Percentiles rank a stretch among this genome's conserved stretches.
Evolutionary conservation across 2,888 invertebrate species (phyloP).

Genomic region (Bugulina stolonifera): DNA sequence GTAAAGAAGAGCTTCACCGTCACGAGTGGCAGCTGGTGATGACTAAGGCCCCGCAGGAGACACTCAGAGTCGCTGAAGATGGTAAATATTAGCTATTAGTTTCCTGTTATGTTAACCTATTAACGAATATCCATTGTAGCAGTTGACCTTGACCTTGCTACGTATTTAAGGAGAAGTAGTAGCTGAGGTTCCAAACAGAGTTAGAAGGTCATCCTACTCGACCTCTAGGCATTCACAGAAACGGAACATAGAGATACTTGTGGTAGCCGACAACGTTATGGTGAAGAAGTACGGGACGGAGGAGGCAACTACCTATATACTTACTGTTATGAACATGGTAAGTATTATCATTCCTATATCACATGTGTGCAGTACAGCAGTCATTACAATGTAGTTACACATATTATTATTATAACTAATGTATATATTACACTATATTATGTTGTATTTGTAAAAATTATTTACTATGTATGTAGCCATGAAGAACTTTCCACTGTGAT

Average conservation of each 20-base stretch:
- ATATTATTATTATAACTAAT: too few relatives aligned
- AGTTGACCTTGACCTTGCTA: too few relatives aligned
- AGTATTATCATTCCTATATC: too few relatives aligned
- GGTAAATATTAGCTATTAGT: neutral
- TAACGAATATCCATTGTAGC: too few relatives aligned
- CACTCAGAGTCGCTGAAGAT: neutral
- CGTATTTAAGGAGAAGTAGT: conserved; percentile 5
- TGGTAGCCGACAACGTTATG: conserved; percentile 47
- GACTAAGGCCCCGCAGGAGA: conserved; percentile 2
- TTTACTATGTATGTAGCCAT: too few relatives aligned
- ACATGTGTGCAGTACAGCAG: too few relatives aligned
- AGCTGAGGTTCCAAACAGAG: neutral
- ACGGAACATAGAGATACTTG: conserved; percentile 39
- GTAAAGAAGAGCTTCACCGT: conserved; percentile 20
- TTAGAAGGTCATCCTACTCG: neutral
- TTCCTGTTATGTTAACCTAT: neutral
- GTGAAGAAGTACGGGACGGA: conserved; percentile 53
- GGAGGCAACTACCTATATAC: conserved; percentile 74
- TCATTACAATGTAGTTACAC: too few relatives aligned
- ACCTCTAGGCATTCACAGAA: neutral
- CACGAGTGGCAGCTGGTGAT: conserved; percentile 15
- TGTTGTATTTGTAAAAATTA: too few relatives aligned
- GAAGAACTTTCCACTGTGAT: too few relatives aligned
- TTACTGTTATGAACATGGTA: conserved; percentile 74
- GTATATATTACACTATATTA: too few relatives aligned